These are phyloP conservation scores for Euzophera pinguis DNA, from an alignment of 2,888 invertebrate genomes.

Conservation along the genomic window DNA sequence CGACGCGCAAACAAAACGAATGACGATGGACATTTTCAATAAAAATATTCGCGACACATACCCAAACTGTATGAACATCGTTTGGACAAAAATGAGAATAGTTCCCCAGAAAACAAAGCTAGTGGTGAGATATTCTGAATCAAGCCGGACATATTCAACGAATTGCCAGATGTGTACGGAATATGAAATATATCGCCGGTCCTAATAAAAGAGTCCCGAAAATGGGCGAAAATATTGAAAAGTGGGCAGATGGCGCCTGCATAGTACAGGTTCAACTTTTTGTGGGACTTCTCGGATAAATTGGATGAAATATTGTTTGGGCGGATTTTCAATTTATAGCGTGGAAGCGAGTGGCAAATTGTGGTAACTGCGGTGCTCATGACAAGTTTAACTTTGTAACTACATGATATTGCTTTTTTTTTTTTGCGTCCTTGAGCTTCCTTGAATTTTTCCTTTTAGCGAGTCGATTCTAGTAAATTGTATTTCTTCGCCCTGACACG, in stretches of 20 bases:
- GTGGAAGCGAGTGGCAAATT: conserved; percentile 5
- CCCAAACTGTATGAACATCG: not conserved
- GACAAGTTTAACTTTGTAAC: not conserved
- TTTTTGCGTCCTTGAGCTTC: no score
- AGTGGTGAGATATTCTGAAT: not conserved
- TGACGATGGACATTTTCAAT: not conserved
- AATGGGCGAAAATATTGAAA: conserved; percentile 14
- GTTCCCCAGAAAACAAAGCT: not conserved
- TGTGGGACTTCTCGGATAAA: conserved; percentile 4
- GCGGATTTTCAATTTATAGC: conserved; percentile 7
- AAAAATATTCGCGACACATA: not conserved
- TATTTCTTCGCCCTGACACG: no score
- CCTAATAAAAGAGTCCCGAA: conserved; percentile 1
- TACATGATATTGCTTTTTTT: no score
- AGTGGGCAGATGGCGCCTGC: conserved; percentile 13
- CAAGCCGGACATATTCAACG: not conserved
- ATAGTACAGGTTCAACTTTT: conserved; percentile 4
- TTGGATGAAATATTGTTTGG: conserved; percentile 9
- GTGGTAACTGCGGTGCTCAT: not conserved
- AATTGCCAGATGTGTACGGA: conserved; percentile 11
- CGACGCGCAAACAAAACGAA: not conserved
- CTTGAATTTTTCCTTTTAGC: no score
- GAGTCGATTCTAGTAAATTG: no score
- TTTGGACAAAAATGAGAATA: conserved; percentile 2
- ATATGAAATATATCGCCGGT: not conserved